Base-by-base conservation (phyloP, 2,113 vertebrate species). In the Vanacampus margaritifer region DNA sequence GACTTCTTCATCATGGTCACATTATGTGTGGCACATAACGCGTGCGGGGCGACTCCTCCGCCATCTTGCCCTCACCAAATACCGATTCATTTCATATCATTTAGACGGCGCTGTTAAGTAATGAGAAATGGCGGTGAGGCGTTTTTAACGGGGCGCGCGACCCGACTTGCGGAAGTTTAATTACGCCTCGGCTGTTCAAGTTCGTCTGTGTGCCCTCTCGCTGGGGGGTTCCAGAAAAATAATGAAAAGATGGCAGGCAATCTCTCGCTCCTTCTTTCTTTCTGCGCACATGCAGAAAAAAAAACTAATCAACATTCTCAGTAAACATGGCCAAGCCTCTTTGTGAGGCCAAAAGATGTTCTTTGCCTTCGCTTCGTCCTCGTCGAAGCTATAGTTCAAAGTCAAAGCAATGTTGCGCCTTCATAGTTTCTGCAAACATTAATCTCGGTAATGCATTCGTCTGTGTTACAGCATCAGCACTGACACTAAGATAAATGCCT, bases 91-190 rank as follows among this genome's bases (percentile, higher is more conserved):
- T 82, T 80, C 73, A 54, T 80, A 82, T 88, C 74, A 83, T 87
- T 89, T 83, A 78, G 85, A 80, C 76, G 63, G 65, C 77, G 71
- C 79, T 75, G 75, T 82, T 86, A 84, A 86, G 79, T 87, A 89
- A 89, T 86, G 85, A 88, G 83, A 82, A 83, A 79, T 78, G 69
- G 84, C 79, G 73, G 82, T 61, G 79, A 81, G 86, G 83, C 84
- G 41, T 91, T 90, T 90, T 89, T 90, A 89, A 83, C 82, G 74
- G 78, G 80, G 85, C 84, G 76, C 83, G 85, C 83, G 87, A 87
- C 88, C 89, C 65, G 76, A 65, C 73, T 78, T 57, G 82, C 81
- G 79, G 74, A 72, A 86, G 88, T 88, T 88, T 91, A 92, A 92
- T 91, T 92, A 90, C 60, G 72, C 53, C 68, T 80, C 69, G 75